Evolutionary conservation across 2,888 invertebrate genomes (phyloP).

Genomic region (Cremastobaeus sp.): DNA sequence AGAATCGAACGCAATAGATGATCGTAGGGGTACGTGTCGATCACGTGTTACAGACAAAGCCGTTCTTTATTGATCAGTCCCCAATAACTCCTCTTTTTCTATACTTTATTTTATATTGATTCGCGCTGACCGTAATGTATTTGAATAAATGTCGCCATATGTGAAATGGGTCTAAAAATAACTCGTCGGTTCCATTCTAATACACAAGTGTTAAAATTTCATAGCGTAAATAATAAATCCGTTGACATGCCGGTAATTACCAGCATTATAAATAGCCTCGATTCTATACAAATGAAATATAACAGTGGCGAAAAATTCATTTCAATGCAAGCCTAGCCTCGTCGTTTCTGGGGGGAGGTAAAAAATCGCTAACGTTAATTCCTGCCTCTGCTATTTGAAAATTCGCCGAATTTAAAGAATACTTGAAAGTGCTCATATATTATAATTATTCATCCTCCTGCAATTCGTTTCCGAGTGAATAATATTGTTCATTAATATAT

Average conservation of each 20-base stretch:
- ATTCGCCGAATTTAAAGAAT: not conserved
- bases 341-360: too few species aligned
- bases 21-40: slow-evolving; percentile 65
- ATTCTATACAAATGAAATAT: too few species aligned
- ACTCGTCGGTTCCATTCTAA: not conserved
- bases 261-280: not conserved
- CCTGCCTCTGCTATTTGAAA: not conserved
- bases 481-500: slow-evolving; percentile 63
- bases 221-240: too few species aligned
- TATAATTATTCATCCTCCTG: slow-evolving; percentile 27
- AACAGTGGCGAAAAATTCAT: too few species aligned
- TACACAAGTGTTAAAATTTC: too few species aligned
- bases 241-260: slow-evolving; percentile 2
- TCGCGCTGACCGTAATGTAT: slow-evolving; percentile 33
- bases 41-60: slow-evolving; percentile 54
- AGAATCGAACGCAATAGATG: slow-evolving; percentile 65
- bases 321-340: too few species aligned
- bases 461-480: slow-evolving; percentile 50
- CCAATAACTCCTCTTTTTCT: slow-evolving; percentile 42
- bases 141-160: slow-evolving; percentile 35
- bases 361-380: too few species aligned
- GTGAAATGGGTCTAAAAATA: slow-evolving; percentile 21
- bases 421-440: slow-evolving; percentile 14
- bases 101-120: slow-evolving; percentile 40
- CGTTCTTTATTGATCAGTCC: slow-evolving; percentile 50